Base-by-base conservation (phyloP, 2,797 vertebrate genomes). In the Mormyrops attenuatus region DNA sequence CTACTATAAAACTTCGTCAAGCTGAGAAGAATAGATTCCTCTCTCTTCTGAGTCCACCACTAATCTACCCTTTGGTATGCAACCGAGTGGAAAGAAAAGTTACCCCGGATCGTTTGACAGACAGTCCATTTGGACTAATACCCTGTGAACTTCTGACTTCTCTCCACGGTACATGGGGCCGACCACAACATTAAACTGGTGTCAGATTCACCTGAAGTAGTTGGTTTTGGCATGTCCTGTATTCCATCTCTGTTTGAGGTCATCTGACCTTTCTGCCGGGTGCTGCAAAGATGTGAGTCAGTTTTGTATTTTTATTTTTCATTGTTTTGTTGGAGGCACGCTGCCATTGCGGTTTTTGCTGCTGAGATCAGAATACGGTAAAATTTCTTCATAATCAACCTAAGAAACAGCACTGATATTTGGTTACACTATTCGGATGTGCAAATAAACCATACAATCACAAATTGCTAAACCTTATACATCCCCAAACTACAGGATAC, bases 301-400 rank as follows among this genome's bases (percentile, higher is more conserved):
- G 93, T 93, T 92, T 49, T 92, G 89, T 91, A 92, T 90, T 92
- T 84, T 22, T 55, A 34, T 34, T 73, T 73, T 38, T 73, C 66
- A 73, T 73, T 5, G 30, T 66, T 52, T 86, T 7, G 0, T 26
- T 53, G 3, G 47, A 41, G 34, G 34, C 11, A 55, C 5, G 15
- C 2, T 92, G 92, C 63, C 38, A 90, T 90, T 92, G 82, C 91
- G 92, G 93, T 94, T 92, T 91, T 92, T 92, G 92, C 92, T 86
- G 90, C 89, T 93, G 92, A 89, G 92, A 90, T 80, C 55, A 82
- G 73, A 80, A 73, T 88, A 88, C 77, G 93, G 92, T 93, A 93
- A n/a, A 15, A 30, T 87, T 53, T n/a, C 66, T 11, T 22, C 22
- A 17, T 63, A 44, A 57, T 38, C 69, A 82, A 41, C n/a, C 66